Evolutionary conservation across 2,888 invertebrate genomes (phyloP).

Genomic region (Ecliptopera silaceata): DNA sequence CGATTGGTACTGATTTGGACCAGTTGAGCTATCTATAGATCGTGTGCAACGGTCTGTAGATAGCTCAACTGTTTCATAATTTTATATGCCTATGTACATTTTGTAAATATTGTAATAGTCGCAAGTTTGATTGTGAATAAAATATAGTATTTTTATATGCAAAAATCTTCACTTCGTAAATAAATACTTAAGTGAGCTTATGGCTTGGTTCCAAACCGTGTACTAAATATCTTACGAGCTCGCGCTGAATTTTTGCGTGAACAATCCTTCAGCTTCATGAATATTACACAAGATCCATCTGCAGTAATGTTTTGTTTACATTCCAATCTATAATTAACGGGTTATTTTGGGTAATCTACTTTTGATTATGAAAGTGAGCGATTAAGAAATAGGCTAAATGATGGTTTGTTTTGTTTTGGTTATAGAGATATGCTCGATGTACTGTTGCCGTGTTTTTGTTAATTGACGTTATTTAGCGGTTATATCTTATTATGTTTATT

Average conservation of each 20-base stretch:
- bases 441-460: neutral
- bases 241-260: neutral
- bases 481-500: too few species aligned
- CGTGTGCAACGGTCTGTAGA: too few species aligned
- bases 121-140: too few species aligned
- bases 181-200: too few species aligned
- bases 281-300: conserved; percentile 2
- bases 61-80: too few species aligned
- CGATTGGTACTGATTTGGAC: too few species aligned
- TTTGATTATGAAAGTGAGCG: neutral
- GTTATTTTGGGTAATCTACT: conserved; percentile 6
- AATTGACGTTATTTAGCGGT: neutral
- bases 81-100: too few species aligned
- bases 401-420: neutral
- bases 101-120: too few species aligned
- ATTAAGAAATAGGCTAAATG: neutral
- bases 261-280: neutral
- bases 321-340: conserved; percentile 3
- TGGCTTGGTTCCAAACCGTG: neutral
- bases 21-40: too few species aligned
- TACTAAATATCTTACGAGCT: neutral
- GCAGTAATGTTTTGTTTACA: conserved; percentile 12
- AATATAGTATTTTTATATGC: too few species aligned
- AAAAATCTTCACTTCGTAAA: too few species aligned
- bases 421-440: neutral